These are phyloP conservation scores for Orchestes rusci DNA, from an alignment of 2,888 invertebrate genomes.

Conservation along the genomic window DNA sequence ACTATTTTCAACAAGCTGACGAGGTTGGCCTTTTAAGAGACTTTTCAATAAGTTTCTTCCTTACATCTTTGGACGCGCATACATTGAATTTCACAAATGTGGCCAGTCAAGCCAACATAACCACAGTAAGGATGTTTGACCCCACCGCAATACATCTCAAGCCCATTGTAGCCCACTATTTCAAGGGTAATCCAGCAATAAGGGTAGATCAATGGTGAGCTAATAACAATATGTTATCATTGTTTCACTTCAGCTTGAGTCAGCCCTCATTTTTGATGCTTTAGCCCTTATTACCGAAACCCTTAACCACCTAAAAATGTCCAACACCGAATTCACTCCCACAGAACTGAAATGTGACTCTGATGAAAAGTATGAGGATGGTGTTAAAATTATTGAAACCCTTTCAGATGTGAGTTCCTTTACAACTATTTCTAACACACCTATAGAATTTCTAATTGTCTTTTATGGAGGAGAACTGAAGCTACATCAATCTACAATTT, in stretches of 20 bases:
- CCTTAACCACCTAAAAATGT: conserved; percentile 20
- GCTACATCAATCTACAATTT: no score
- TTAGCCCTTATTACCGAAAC: conserved; percentile 54
- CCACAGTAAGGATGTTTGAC: conserved; percentile 59
- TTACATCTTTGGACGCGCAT: conserved; percentile 60
- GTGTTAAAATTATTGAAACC: conserved; percentile 38
- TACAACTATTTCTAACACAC: no score
- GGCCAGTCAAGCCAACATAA: conserved; percentile 60
- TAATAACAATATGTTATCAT: no score
- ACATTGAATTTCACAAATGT: conserved; percentile 54
- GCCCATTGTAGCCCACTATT: no score
- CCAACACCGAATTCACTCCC: conserved; percentile 27
- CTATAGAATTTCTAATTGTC: not conserved
- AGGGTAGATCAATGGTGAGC: no score
- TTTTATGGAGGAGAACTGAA: no score
- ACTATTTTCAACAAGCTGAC: conserved; percentile 59
- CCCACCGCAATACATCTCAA: no score
- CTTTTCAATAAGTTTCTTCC: conserved; percentile 56
- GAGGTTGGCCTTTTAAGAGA: conserved; percentile 69
- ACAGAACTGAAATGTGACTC: conserved; percentile 31
- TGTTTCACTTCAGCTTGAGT: conserved; percentile 49
- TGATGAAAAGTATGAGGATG: conserved; percentile 48
- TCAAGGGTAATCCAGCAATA: no score
- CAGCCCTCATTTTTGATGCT: conserved; percentile 64
- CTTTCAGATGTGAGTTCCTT: no score